Percentiles rank a stretch among this genome's conserved stretches.
Evolutionary conservation across 2,888 invertebrate genomes (phyloP).

Genomic region (Stenoptilia bipunctidactyla): DNA sequence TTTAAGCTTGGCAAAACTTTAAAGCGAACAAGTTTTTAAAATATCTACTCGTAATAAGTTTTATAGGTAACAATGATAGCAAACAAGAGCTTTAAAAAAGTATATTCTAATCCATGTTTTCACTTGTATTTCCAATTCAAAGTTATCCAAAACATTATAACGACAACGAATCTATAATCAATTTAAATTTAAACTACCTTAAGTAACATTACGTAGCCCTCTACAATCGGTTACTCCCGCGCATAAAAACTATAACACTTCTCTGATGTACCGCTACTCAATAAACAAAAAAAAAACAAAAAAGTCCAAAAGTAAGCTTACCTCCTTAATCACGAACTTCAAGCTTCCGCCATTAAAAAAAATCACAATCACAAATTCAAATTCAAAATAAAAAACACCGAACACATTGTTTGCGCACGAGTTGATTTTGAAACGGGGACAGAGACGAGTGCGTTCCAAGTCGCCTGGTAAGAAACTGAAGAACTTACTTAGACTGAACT

Average conservation of each 20-base stretch:
- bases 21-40: no score
- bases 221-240: no score
- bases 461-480: constrained; percentile 12
- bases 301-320: not conserved
- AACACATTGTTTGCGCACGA: constrained; percentile 11
- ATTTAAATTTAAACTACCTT: no score
- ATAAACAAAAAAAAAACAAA: not conserved
- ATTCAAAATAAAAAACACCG: constrained; percentile 5
- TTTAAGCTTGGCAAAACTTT: no score
- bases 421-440: not conserved
- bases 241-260: not conserved
- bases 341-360: not conserved
- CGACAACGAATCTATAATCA: no score
- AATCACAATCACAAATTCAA: constrained; percentile 4
- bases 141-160: no score
- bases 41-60: no score
- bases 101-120: no score
- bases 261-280: not conserved
- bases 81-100: no score
- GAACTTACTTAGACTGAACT: constrained; percentile 10
- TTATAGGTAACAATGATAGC: no score
- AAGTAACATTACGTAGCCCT: no score
- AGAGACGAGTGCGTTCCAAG: constrained; percentile 12
- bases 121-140: no score
- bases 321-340: not conserved